Conservation (phyloP, 2,888 invertebrate species). For the Harpalus rufipes region DNA sequence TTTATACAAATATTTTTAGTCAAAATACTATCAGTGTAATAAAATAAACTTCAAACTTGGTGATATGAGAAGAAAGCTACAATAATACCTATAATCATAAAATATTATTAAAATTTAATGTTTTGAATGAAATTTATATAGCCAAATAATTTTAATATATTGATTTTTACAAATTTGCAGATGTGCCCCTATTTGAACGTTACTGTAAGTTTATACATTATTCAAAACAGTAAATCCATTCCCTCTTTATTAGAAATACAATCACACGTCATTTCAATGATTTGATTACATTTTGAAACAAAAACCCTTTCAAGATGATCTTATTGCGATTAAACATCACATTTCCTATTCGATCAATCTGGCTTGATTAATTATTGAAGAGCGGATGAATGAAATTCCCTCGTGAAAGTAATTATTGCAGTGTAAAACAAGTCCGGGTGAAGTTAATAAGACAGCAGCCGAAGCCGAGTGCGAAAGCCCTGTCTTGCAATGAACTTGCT, state of each 20-base stretch:
- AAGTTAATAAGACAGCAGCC: slow-evolving; percentile 28
- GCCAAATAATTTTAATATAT: too few relatives aligned
- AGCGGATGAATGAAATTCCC: slow-evolving; percentile 12
- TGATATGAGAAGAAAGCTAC: too few relatives aligned
- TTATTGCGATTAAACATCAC: slow-evolving; percentile 2
- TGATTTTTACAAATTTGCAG: too few relatives aligned
- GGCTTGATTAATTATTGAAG: slow-evolving; percentile 31
- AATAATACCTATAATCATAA: too few relatives aligned
- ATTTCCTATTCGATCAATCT: slow-evolving; percentile 20
- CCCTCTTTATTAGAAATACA: not conserved
- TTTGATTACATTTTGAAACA: not conserved
- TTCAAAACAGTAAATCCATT: not conserved
- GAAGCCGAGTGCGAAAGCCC: not conserved
- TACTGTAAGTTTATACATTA: too few relatives aligned
- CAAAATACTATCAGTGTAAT: too few relatives aligned
- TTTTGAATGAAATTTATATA: too few relatives aligned
- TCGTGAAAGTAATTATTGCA: slow-evolving; percentile 40
- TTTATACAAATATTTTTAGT: too few relatives aligned
- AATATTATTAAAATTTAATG: too few relatives aligned
- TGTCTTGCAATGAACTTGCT: not conserved
- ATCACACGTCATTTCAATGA: not conserved
- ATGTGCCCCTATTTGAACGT: too few relatives aligned
- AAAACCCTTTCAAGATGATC: not conserved
- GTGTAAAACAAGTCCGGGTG: slow-evolving; percentile 33
- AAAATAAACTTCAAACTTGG: too few relatives aligned